A percentile compares a stretch with the other conserved stretches of the same genome.
Conservation (phyloP, 1,140 invertebrate genomes). For the Drosophila nannoptera region DNA sequence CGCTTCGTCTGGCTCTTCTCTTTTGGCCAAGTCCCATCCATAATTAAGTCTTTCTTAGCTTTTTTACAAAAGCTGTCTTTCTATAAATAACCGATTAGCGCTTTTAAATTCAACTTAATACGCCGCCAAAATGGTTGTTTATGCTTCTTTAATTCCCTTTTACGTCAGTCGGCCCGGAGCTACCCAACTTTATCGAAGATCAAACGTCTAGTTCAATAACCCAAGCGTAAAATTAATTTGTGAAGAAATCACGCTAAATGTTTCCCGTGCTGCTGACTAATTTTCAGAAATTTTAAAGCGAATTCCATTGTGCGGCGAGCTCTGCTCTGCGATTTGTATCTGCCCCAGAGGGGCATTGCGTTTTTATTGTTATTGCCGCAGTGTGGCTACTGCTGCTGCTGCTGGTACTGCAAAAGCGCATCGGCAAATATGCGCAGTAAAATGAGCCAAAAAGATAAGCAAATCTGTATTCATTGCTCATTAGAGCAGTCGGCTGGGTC, state of each 20-base stretch:
- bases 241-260: conserved; percentile 31
- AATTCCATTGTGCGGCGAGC: conserved; percentile 22
- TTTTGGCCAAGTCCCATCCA: not conserved
- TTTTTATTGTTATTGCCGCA: conserved; percentile 26
- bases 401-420: conserved; percentile 18
- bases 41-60: not conserved
- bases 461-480: conserved; percentile 25
- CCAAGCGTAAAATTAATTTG: conserved; percentile 29
- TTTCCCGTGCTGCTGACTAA: conserved; percentile 29
- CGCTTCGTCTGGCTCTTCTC: too few relatives aligned
- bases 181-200: conserved; percentile 7
- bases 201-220: conserved; percentile 35
- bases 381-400: conserved; percentile 25
- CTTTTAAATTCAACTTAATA: conserved; percentile 13
- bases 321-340: conserved; percentile 34
- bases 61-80: not conserved
- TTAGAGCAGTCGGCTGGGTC: conserved; percentile 18
- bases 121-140: not conserved
- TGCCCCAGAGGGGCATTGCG: conserved; percentile 27
- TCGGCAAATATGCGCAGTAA: conserved; percentile 8
- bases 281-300: conserved; percentile 26
- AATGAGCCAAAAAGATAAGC: conserved; percentile 10
- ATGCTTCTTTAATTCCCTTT: conserved; percentile 17
- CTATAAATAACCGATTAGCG: conserved; percentile 30
- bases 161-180: too few relatives aligned